Percentiles rank a stretch among this genome's conserved stretches.
Evolutionary conservation across 1,140 invertebrate species (phyloP).

Genomic region (Neodiprion virginianus): DNA sequence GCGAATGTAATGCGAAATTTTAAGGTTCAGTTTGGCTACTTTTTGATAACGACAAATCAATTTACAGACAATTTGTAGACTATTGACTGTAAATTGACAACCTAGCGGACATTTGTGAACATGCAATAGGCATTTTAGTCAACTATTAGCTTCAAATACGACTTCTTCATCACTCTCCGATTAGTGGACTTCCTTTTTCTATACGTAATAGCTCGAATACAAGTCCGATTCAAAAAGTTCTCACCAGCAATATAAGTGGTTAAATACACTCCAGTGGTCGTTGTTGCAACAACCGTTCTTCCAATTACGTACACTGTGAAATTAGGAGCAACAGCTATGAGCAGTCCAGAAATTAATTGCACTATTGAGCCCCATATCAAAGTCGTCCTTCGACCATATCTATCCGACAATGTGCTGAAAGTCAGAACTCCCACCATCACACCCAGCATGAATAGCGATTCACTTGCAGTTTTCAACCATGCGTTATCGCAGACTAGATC

Average conservation of each 20-base stretch:
- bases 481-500: slow-evolving; percentile 75
- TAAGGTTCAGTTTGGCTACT: too few species aligned
- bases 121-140: neutral
- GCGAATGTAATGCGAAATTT: too few species aligned
- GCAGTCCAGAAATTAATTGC: slow-evolving; percentile 71
- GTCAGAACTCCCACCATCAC: slow-evolving; percentile 80
- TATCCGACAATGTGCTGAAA: slow-evolving; percentile 83
- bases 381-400: slow-evolving; percentile 74
- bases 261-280: slow-evolving; percentile 78
- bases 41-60: too few species aligned
- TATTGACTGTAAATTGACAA: neutral
- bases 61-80: too few species aligned
- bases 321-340: slow-evolving; percentile 72
- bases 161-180: slow-evolving; percentile 16
- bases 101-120: neutral
- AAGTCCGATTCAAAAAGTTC: neutral
- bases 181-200: neutral
- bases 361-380: slow-evolving; percentile 76
- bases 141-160: neutral
- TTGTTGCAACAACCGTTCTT: slow-evolving; percentile 74
- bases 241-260: slow-evolving; percentile 81
- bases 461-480: slow-evolving; percentile 73
- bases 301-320: slow-evolving; percentile 73
- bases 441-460: slow-evolving; percentile 84
- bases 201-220: neutral